Percentiles rank a stretch among this genome's conserved stretches.
These are phyloP conservation scores for Sericinus montela DNA, from an alignment of 2,888 invertebrate genomes.

Conservation along the genomic window DNA sequence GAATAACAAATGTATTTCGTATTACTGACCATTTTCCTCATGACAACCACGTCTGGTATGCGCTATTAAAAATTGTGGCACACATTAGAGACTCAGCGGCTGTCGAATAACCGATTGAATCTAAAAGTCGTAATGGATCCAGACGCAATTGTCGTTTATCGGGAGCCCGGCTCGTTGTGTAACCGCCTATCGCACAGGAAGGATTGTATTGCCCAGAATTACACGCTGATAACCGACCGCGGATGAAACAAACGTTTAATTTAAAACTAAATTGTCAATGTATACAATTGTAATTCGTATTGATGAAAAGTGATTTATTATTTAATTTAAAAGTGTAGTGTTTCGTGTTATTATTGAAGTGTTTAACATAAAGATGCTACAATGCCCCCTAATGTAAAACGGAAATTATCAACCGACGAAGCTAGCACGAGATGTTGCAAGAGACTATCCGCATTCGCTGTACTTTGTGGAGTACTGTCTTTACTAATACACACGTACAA, in stretches of 20 bases:
- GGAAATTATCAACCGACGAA: conserved; percentile 27
- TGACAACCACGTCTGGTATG: background rate
- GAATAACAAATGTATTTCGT: no score
- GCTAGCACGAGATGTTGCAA: conserved; percentile 42
- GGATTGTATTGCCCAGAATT: conserved; percentile 60
- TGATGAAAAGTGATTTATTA: no score
- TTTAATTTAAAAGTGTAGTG: background rate
- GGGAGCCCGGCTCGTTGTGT: conserved; percentile 48
- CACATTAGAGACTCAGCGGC: background rate
- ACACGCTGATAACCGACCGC: conserved; percentile 49
- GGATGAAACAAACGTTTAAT: conserved; percentile 25
- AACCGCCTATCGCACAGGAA: conserved; percentile 62
- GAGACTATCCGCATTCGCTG: conserved; percentile 56
- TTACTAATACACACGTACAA: conserved; percentile 57
- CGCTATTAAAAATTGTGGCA: background rate
- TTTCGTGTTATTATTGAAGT: background rate
- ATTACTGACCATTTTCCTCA: background rate
- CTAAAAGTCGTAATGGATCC: conserved; percentile 43
- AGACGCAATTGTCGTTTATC: conserved; percentile 65
- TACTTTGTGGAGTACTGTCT: conserved; percentile 54
- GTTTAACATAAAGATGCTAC: conserved; percentile 10
- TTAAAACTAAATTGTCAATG: no score
- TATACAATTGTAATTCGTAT: no score
- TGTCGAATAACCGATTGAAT: conserved; percentile 65
- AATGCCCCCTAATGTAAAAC: conserved; percentile 21